Conservation (phyloP, 2,797 vertebrate genomes). For the Arremon brunneinucha region DNA sequence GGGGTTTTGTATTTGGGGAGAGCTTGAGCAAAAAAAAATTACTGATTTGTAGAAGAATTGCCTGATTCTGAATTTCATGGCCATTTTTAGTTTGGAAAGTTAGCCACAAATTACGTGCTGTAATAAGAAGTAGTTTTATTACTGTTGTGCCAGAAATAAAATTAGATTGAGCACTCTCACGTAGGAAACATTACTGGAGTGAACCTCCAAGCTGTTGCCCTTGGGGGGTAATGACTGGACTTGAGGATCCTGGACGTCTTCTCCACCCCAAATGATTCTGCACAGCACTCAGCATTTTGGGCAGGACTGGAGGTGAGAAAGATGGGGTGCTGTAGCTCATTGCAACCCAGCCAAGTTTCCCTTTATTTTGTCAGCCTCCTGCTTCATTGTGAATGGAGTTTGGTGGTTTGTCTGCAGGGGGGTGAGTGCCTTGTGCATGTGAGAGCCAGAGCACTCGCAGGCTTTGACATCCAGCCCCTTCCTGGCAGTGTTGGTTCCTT, state of each 20-base stretch:
- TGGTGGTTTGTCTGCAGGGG: background rate
- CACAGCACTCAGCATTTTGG: background rate
- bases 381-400: background rate
- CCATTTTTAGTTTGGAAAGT: background rate
- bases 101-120: background rate
- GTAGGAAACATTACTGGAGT: background rate
- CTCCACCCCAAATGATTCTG: background rate
- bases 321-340: background rate
- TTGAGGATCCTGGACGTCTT: background rate
- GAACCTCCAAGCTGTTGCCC: background rate
- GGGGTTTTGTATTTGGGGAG: background rate
- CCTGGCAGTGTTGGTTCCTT: background rate
- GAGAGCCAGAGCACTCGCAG: background rate
- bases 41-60: background rate
- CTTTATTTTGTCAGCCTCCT: background rate
- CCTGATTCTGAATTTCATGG: background rate
- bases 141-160: background rate
- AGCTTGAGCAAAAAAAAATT: background rate
- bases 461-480: background rate
- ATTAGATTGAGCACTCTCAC: background rate
- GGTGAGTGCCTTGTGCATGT: background rate
- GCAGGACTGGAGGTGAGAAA: background rate
- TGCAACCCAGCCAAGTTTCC: background rate
- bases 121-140: background rate
- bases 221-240: background rate